A percentile compares a stretch with the other conserved stretches of the same genome.
Evolutionary conservation across 2,888 invertebrate genomes (phyloP).

Genomic region (Zaprionus obscuricornis): DNA sequence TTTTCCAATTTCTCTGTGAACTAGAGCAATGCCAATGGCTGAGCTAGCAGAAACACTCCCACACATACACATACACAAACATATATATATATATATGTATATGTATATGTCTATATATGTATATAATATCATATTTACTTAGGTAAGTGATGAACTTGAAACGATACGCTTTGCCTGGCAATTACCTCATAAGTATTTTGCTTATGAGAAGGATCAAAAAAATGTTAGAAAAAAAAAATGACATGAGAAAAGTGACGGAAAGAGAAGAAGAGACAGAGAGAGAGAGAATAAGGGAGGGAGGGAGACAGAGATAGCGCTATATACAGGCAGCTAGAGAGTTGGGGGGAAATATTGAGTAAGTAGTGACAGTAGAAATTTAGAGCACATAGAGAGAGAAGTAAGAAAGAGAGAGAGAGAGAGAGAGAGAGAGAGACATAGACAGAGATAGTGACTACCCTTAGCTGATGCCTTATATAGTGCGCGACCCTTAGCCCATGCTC

Average conservation of each 20-base stretch:
- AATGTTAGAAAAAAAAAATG: conserved; percentile 4
- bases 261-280: too few relatives aligned
- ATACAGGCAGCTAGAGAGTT: too few relatives aligned
- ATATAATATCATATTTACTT: conserved; percentile 41
- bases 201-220: conserved; percentile 36
- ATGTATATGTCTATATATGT: background rate
- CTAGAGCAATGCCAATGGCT: conserved; percentile 30
- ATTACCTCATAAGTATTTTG: conserved; percentile 44
- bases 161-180: conserved; percentile 54
- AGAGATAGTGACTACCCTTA: too few relatives aligned
- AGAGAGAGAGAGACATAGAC: too few relatives aligned
- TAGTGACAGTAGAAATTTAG: too few relatives aligned
- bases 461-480: too few relatives aligned
- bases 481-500: conserved; percentile 20
- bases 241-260: too few relatives aligned
- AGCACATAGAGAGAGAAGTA: too few relatives aligned
- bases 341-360: too few relatives aligned
- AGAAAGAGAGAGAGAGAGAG: too few relatives aligned
- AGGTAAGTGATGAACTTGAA: conserved; percentile 56
- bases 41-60: conserved; percentile 13
- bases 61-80: background rate
- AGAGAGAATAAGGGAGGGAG: too few relatives aligned
- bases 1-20: conserved; percentile 13
- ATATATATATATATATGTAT: background rate
- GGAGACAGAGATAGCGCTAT: too few relatives aligned